A percentile compares a stretch with the other conserved stretches of the same genome.
Conservation (phyloP, 2,113 vertebrate species). For the Pelecanus crispus region DNA sequence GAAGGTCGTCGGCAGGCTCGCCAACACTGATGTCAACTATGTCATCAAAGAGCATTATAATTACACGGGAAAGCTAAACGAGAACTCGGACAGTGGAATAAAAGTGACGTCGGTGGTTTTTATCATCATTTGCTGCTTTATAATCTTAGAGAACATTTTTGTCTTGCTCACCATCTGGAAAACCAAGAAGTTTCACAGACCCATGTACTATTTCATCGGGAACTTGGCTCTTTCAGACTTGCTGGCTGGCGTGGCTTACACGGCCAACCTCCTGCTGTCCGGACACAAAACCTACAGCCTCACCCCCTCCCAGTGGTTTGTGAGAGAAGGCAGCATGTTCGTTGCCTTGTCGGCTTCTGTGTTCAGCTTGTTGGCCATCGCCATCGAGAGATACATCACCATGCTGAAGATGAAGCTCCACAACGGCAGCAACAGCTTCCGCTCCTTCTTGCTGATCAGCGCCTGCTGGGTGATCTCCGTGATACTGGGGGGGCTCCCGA, state of each 20-base stretch:
- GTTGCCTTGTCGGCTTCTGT: constrained; percentile 94
- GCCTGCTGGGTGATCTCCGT: constrained; percentile 91
- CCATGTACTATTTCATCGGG: constrained; percentile 99
- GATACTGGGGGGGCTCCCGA: constrained; percentile 85
- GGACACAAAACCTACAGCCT: constrained; percentile 92
- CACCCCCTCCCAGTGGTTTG: constrained; percentile 91
- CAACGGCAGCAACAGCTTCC: constrained; percentile 89
- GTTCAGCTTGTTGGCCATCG: constrained; percentile 95
- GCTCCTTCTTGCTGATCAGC: constrained; percentile 93
- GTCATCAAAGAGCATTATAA: constrained; percentile 94
- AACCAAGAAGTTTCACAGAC: constrained; percentile 98
- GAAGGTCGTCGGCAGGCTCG: constrained; percentile 54
- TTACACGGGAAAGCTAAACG: constrained; percentile 88
- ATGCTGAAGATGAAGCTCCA: constrained; percentile 98
- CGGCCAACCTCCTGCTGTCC: constrained; percentile 90
- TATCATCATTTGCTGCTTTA: constrained; percentile 97
- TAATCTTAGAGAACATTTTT: constrained; percentile 94
- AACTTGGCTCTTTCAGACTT: constrained; percentile 96
- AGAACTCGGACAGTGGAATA: constrained; percentile 75
- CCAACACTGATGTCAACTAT: constrained; percentile 77
- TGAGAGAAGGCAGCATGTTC: constrained; percentile 96
- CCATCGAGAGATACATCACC: constrained; percentile 94
- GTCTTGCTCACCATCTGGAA: constrained; percentile 97
- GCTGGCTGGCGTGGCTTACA: constrained; percentile 91
- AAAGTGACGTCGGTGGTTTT: constrained; percentile 88